phyloP scores from a whole-genome alignment of 2,888 invertebrate genomes.

The Thera britannica region DNA sequence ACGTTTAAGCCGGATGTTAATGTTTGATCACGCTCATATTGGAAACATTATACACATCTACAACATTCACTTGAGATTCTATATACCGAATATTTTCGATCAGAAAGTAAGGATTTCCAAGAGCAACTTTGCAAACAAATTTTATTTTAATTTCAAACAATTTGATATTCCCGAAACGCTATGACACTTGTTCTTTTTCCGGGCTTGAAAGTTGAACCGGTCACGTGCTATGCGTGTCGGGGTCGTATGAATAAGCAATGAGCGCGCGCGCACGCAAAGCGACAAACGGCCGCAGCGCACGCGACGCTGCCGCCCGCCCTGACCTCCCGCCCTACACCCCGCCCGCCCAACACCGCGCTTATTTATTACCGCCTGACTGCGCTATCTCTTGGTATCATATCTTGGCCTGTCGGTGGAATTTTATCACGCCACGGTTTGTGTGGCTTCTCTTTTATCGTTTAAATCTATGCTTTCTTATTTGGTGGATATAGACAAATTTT shows the following conservation, averaged over 20 bases:
- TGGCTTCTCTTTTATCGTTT: slow-evolving; percentile 13
- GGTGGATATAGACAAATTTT: no score
- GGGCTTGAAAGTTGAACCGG: slow-evolving; percentile 23
- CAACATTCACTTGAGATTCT: background rate
- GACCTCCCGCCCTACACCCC: slow-evolving; percentile 64
- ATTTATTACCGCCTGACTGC: slow-evolving; percentile 69
- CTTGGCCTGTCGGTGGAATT: slow-evolving; percentile 19
- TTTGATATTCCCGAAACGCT: slow-evolving; percentile 25
- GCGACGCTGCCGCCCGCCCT: slow-evolving; percentile 57
- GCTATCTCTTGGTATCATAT: slow-evolving; percentile 32
- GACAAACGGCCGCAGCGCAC: slow-evolving; percentile 71
- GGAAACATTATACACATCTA: background rate
- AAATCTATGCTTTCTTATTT: background rate
- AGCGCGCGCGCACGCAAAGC: slow-evolving; percentile 82
- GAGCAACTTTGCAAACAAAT: background rate
- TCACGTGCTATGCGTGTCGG: slow-evolving; percentile 64
- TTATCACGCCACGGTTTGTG: slow-evolving; percentile 30
- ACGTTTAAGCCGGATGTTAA: slow-evolving; percentile 8
- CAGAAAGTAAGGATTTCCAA: background rate
- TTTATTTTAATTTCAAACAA: slow-evolving; percentile 16
- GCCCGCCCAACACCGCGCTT: slow-evolving; percentile 56
- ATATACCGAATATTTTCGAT: no score
- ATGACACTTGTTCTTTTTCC: slow-evolving; percentile 35
- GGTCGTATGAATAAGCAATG: slow-evolving; percentile 81
- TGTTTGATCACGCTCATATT: slow-evolving; percentile 13